Conservation (phyloP, 2,888 invertebrate genomes). For the Megaustenia siamemsis region DNA sequence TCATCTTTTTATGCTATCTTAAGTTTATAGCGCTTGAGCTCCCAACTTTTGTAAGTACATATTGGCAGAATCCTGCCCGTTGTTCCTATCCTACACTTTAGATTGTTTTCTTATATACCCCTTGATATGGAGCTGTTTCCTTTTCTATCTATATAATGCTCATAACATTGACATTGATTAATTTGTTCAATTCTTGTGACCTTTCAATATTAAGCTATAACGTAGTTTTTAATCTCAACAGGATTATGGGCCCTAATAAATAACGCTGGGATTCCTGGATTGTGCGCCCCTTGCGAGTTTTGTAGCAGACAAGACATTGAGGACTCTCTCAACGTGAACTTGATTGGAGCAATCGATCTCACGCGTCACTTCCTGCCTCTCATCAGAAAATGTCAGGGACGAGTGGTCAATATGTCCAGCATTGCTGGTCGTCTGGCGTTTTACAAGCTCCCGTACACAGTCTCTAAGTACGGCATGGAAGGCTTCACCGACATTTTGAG, state of each 20-base stretch:
- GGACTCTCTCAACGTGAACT: constrained; percentile 1
- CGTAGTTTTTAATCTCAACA: too few relatives aligned
- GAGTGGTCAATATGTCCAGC: constrained; percentile 28
- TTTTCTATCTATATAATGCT: too few relatives aligned
- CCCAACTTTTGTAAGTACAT: too few relatives aligned
- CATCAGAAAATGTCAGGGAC: constrained; percentile 26
- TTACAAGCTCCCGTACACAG: constrained; percentile 63
- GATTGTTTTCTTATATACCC: too few relatives aligned
- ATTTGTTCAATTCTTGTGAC: too few relatives aligned
- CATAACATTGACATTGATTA: too few relatives aligned
- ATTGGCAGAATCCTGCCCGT: too few relatives aligned
- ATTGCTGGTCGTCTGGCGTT: constrained; percentile 54
- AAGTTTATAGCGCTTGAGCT: too few relatives aligned
- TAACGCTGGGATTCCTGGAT: constrained; percentile 42
- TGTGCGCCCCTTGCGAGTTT: not conserved
- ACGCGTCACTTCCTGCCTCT: constrained; percentile 34
- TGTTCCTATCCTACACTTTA: too few relatives aligned
- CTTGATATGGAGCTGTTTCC: too few relatives aligned
- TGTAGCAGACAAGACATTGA: constrained; percentile 19
- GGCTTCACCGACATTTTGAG: constrained; percentile 71
- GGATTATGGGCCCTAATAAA: constrained; percentile 44
- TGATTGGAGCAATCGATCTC: constrained; percentile 13
- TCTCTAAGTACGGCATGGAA: constrained; percentile 73
- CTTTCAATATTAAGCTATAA: too few relatives aligned
- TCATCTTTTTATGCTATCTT: too few relatives aligned